phyloP scores from a whole-genome alignment of 2,888 invertebrate genomes.

The Euplexia lucipara region DNA sequence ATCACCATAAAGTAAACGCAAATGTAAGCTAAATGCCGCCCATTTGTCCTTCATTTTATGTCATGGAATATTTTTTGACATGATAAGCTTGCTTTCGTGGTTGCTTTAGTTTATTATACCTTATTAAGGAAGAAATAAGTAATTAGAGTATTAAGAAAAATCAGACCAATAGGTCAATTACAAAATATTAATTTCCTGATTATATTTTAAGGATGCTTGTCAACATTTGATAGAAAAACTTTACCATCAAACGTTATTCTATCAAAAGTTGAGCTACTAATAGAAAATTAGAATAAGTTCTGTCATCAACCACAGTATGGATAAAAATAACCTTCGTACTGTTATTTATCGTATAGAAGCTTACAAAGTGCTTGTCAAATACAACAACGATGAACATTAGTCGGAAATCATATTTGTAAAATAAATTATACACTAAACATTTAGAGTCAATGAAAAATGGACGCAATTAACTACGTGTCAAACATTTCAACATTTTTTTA shows the following conservation, averaged over 20 bases:
- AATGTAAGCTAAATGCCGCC: neutral
- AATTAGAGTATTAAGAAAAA: neutral
- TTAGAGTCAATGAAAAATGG: constrained; percentile 21
- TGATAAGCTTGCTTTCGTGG: neutral
- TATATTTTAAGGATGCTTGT: neutral
- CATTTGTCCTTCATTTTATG: neutral
- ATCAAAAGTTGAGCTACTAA: too few species aligned
- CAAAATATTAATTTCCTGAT: constrained; percentile 5
- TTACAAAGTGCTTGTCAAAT: constrained; percentile 35
- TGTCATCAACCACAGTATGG: neutral
- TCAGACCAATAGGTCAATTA: neutral
- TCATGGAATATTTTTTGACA: neutral
- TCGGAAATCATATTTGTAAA: neutral
- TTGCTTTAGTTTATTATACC: constrained; percentile 17
- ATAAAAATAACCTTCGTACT: constrained; percentile 10
- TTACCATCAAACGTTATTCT: too few species aligned
- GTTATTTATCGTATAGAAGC: neutral
- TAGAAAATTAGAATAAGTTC: neutral
- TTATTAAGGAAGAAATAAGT: neutral
- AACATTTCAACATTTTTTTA: constrained; percentile 16
- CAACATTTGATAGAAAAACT: too few species aligned
- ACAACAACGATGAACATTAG: constrained; percentile 4
- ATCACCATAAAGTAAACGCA: neutral
- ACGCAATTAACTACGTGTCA: constrained; percentile 17
- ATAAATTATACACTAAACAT: neutral